phyloP scores from a whole-genome alignment of 2,113 vertebrate species.

The Ursus arctos region DNA sequence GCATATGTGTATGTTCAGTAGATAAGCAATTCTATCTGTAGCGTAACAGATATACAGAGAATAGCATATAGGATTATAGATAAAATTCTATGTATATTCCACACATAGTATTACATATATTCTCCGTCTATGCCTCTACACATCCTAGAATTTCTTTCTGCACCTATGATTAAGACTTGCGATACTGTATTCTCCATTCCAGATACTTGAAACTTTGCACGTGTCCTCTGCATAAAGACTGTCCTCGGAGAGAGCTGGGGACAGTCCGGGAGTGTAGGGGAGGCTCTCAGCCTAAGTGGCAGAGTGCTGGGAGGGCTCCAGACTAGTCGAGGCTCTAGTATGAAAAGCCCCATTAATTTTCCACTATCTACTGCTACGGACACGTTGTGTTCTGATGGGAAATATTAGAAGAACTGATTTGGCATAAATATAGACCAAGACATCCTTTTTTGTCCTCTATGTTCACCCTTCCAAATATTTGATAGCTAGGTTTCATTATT shows the following conservation, averaged over 20 bases:
- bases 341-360: not conserved
- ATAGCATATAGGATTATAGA: not conserved
- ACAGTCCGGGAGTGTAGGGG: too few species aligned
- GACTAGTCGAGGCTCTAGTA: not conserved
- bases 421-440: not conserved
- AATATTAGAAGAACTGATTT: not conserved
- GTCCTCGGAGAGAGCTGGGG: not conserved
- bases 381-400: not conserved
- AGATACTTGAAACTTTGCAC: too few species aligned
- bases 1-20: not conserved
- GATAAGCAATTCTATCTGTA: not conserved
- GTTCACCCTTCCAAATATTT: not conserved
- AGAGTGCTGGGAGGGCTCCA: not conserved
- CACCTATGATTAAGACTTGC: not conserved
- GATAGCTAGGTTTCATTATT: too few species aligned
- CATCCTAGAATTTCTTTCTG: not conserved
- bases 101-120: not conserved
- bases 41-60: not conserved
- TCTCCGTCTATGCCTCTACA: not conserved
- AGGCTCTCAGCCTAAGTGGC: rapidly evolving
- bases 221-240: not conserved
- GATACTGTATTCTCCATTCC: not conserved
- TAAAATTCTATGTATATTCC: not conserved
- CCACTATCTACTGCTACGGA: rapidly evolving
- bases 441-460: not conserved